Evolutionary conservation across 2,888 invertebrate genomes (phyloP).

Genomic region (Pollenia labialis): DNA sequence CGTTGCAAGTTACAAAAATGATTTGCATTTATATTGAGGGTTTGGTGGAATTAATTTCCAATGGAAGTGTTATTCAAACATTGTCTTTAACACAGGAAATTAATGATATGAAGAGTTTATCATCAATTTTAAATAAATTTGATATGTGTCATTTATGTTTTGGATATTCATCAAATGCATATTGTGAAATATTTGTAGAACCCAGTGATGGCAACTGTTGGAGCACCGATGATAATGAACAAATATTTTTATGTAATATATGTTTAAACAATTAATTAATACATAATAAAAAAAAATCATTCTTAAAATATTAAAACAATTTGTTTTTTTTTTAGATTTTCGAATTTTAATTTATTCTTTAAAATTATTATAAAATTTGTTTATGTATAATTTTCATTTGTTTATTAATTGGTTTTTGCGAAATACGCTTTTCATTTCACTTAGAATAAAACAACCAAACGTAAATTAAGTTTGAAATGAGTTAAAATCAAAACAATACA

Average conservation of each 20-base stretch:
- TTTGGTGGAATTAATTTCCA: conserved; percentile 55
- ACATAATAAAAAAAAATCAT: neutral
- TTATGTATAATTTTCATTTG: conserved; percentile 55
- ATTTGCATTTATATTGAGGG: conserved; percentile 71
- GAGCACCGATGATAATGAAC: conserved; percentile 20
- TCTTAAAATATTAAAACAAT: conserved; percentile 4
- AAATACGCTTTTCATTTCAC: conserved; percentile 37
- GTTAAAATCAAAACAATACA: conserved; percentile 32
- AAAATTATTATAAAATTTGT: conserved; percentile 69
- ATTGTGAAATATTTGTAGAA: conserved; percentile 50
- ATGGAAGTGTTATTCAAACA: conserved; percentile 61
- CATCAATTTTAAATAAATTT: conserved; percentile 31
- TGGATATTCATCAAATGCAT: conserved; percentile 17
- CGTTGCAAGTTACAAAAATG: conserved; percentile 74
- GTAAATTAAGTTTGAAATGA: neutral
- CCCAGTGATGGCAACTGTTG: conserved; percentile 17
- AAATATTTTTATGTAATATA: conserved; percentile 40
- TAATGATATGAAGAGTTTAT: conserved; percentile 34
- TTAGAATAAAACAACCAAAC: conserved; percentile 42
- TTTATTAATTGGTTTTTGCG: conserved; percentile 50
- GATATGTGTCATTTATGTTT: conserved; percentile 43
- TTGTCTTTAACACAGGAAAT: conserved; percentile 59
- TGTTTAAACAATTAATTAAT: conserved; percentile 10
- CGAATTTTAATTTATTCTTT: conserved; percentile 52
- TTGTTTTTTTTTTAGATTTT: conserved; percentile 15